Evolutionary conservation across 2,888 invertebrate genomes (phyloP), one percentile per base, ranked within the genome.

Genomic region (Yponomeuta cagnagella): DNA sequence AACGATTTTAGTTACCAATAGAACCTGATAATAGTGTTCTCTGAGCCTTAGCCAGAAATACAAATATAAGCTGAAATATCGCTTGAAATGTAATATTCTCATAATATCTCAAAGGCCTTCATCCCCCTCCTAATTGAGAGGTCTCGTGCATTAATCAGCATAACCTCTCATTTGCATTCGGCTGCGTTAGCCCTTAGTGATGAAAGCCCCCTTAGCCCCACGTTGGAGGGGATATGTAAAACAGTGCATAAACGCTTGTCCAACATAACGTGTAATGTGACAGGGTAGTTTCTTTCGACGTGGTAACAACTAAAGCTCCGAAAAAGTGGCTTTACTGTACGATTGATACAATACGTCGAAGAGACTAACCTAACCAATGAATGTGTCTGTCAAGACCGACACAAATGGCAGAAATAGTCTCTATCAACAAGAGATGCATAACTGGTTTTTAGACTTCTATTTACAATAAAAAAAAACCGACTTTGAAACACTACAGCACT

Each of bases 211-310:
- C 33, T 31, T 23, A 12, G 30, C 23, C 65, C 64, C 65, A 12
- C 65, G 12, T 3, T 65, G 31, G 65, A 65, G 30, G 33, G 31
- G 10, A 65, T 65, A 86, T 86, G 86, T 86, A 86, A 84, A 88
- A 86, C 85, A 83, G 77, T 76, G 78, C 80, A 86, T 87, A 82
- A 58, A 87, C 82, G 82, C 86, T 80, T 84, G 86, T 86, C 71
- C 52, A 58, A 3, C 52, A 58, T 15, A 58, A 15, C 2, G 52
- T 58, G 8, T 15, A 58, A 15, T 6, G 52, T 15, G 52, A 58
- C 5, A 15, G 5, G 52, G 52, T 58, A 15, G 12, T 58, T 15
- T 58, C 52, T 58, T 58, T 15, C 15, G 52, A 58, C 15, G 52
- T 58, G 52, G 1, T 43, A 43, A 43, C 1, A 43, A 43, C 52